Base-by-base conservation (phyloP, 2,113 vertebrate species). In the Heteronetta atricapilla region DNA sequence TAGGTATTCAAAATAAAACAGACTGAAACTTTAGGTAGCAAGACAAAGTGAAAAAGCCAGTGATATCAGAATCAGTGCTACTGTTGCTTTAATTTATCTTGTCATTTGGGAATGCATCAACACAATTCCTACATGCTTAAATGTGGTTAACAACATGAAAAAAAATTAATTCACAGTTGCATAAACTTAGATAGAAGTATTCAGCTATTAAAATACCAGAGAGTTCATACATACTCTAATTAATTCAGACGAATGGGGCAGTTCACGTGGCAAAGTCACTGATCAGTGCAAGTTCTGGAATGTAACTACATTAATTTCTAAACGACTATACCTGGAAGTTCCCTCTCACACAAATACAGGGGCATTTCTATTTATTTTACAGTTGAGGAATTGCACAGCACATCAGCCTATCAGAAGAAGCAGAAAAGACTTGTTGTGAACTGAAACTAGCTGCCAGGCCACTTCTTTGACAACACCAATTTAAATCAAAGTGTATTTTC, bases 81-180 rank as follows among this genome's bases (percentile, higher is more conserved):
- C 10, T 14, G 5, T 1, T 60, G 19, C 70, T 36, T 82, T 63
- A 14, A 40, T 29, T 64, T 60, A 50, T 20, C 55, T 52, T 23
- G 34, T 26, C 46, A 12, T 66, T 60, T 88, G 31, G n/a, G 34
- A 70, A 75, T 2, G 11, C 52, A 60, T 16, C 44, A 50, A 34
- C 31, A 52, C 8, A 33, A 62, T 22, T 64, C 13, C 56, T 44
- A 68, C 9, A 10, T 17, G 52, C n/a, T 52, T 50, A 82, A 74
- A 46, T 33, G 38, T 0, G 2, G n/a, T 18, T 59, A 76, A 55
- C 26, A 19, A 3, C 13, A 22, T 1, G 7, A 64, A 31, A 21
- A 62, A 62, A 10, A 62, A 1, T 29, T 26, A 53, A 63, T 84
- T 88, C 23, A 29, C 1, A 1, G 64, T 26, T 77, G 22, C 67